Evolutionary conservation across 1,140 invertebrate genomes (phyloP), one percentile per base, ranked within the genome.

Genomic region (Hetaerina americana): DNA sequence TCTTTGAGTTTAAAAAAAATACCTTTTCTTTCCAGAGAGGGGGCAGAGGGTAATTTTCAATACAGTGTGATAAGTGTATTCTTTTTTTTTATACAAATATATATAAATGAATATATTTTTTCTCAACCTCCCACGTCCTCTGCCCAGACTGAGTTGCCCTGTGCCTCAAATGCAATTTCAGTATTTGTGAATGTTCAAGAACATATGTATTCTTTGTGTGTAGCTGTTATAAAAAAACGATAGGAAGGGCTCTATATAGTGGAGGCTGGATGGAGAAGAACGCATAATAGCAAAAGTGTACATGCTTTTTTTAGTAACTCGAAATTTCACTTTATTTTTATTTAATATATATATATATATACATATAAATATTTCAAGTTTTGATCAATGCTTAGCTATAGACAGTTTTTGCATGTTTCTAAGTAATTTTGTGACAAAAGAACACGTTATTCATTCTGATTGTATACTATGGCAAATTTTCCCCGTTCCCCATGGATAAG

Each of bases 41-140:
- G 31, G 40, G 40, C 40, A 57, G 40, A 57, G 40, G 40, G 40
- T 57, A 57, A 57, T 57, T 57, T 57, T n/a, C n/a, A n/a, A 57
- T 57, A 57, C 40, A 57, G 40, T 57, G 40, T 57, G 40, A 57
- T 57, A 57, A 57, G 40, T 57, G 15, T 57, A 57, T 57, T 57
- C 40, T 57, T 57, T 57, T 57, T 57, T 57, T 57, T 57, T 57
- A 57, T 57, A 57, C 22, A n/a, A 57, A 57, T 57, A 57, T 57
- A 57, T 57, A 57, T 57, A 57, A 57, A 57, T 57, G 40, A 57
- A 57, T 57, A 57, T 57, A 57, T 57, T 57, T 57, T 57, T 57
- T 57, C 40, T 57, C 40, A 57, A n/a, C 40, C 40, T n/a, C 40
- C 40, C 40, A 10, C 22, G 15, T 57, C 40, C 40, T 57, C 40